Base-by-base conservation (phyloP, 2,113 vertebrate genomes). In the Rhabdomys dilectus region DNA sequence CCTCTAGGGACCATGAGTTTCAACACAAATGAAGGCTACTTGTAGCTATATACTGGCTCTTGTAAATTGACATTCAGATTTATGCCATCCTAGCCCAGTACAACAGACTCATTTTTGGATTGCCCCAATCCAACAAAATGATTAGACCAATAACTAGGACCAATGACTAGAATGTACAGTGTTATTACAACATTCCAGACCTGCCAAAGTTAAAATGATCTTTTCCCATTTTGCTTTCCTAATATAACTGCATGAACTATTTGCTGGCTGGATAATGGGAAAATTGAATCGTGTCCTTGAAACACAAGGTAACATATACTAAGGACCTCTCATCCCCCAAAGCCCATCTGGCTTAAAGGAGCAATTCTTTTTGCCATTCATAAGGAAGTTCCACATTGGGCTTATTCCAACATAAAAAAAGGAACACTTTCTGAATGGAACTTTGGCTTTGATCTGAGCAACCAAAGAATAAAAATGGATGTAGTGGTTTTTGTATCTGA, bases 71-170 rank as follows among this genome's bases (percentile, higher is more conserved):
- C 84, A 26, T 75, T 95, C 68, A 76, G 24, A 82, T 75, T 96
- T 76, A 80, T 90, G 92, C 76, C 58, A 53, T 90, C 29, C 60
- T 39, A 72, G n/a, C 19, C 78, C 72, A 95, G 91, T 88, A 68
- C 26, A 94, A 31, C 66, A 96, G 94, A 97, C 72, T 96, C 92
- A 97, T 62, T 62, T 62, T 31, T 24, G 42, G 73, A 89, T 66
- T 91, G 77, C 87, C 89, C 81, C 62, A 88, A 90, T 68, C 5
- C 31, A 68, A 68, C 31, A 5, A 68, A 68, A 36, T 68, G 66
- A 16, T 68, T 36, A 68, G 66, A 68, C 13, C 31, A 87, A 36
- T 89, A 85, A 89, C 53, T 45, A 95, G 86, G 80, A 91, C 77
- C 51, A 60, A 84, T 8, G 42, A 62, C 48, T 45, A 64, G 91